phyloP scores from a whole-genome alignment of 2,888 invertebrate genomes.

The Macrosiphum euphorbiae region DNA sequence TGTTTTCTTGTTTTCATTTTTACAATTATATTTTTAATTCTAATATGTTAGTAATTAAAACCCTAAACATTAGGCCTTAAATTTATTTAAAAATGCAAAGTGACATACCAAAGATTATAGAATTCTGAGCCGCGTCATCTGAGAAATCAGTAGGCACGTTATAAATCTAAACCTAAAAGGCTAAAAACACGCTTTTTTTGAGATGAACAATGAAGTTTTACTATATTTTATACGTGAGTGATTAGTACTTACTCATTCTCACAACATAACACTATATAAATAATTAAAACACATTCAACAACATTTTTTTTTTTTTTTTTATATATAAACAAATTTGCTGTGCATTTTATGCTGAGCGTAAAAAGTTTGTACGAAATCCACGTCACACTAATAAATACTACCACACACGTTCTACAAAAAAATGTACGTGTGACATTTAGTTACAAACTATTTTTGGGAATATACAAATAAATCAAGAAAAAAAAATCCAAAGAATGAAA shows the following conservation, averaged over 20 bases:
- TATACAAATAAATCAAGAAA: slow-evolving; percentile 64
- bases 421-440: slow-evolving; percentile 63
- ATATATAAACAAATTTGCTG: slow-evolving; percentile 60
- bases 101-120: slow-evolving; percentile 61
- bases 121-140: slow-evolving; percentile 58
- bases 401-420: slow-evolving; percentile 65
- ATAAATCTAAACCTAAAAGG: slow-evolving; percentile 61
- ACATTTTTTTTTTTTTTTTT: slow-evolving; percentile 45
- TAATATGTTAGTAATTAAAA: slow-evolving; percentile 61
- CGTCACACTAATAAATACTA: slow-evolving; percentile 64
- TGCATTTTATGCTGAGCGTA: slow-evolving; percentile 62
- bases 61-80: slow-evolving; percentile 55
- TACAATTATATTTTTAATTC: slow-evolving; percentile 57
- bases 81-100: slow-evolving; percentile 56
- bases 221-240: slow-evolving; percentile 54
- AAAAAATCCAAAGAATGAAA: slow-evolving; percentile 58
- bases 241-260: slow-evolving; percentile 63
- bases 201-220: slow-evolving; percentile 44
- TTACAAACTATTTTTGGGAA: slow-evolving; percentile 63
- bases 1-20: slow-evolving; percentile 45
- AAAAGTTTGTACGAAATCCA: slow-evolving; percentile 61
- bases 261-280: slow-evolving; percentile 64
- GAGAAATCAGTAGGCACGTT: slow-evolving; percentile 55
- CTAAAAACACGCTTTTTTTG: slow-evolving; percentile 57
- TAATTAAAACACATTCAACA: slow-evolving; percentile 60